Base-by-base conservation (phyloP, 2,797 vertebrate species). In the Cynodonichthys magdalenae region DNA sequence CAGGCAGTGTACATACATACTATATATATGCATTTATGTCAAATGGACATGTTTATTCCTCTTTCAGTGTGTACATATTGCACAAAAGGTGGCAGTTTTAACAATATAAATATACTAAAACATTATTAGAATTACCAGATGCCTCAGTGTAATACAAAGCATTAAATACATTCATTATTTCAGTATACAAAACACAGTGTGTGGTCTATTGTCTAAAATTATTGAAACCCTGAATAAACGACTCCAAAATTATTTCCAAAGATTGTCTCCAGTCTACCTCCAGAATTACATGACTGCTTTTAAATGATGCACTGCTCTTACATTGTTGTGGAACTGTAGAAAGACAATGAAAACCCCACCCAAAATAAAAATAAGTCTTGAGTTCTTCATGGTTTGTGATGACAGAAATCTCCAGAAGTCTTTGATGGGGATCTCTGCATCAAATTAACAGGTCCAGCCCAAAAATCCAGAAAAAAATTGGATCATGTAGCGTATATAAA, bases 41-140 rank as follows among this genome's bases (percentile, higher is more conserved):
- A 83, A 78, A 79, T 0, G 8, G 17, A 58, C 44, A 44, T 59
- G 28, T 86, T 84, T 80, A 87, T 81, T 84, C 53, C 52, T 65
- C 56, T 54, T 17, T 73, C 67, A 56, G 64, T 95, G 95, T 96
- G 89, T 95, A 96, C 95, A 96, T 95, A 94, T 94, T 95, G 92
- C 94, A 96, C 94, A 83, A 74, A 76, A 17, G 85, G 87, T 79
- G 86, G 80, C 84, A 89, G 80, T 82, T 89, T 90, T 75, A 87
- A 75, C 80, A 44, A 18, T 70, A 82, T 91, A 81, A 79, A 86
- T 78, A 87, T 27, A 66, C 2, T 39, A 20, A 20, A 63, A 63
- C 45, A 75, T 28, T 15, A 75, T 50, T 8, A 63, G n/a, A 20
- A 61, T 56, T 29, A 51, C 44, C 15, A 49, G 31, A 42, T 41